phyloP scores from a whole-genome alignment of 2,797 vertebrate genomes.

The Agapornis canus region DNA sequence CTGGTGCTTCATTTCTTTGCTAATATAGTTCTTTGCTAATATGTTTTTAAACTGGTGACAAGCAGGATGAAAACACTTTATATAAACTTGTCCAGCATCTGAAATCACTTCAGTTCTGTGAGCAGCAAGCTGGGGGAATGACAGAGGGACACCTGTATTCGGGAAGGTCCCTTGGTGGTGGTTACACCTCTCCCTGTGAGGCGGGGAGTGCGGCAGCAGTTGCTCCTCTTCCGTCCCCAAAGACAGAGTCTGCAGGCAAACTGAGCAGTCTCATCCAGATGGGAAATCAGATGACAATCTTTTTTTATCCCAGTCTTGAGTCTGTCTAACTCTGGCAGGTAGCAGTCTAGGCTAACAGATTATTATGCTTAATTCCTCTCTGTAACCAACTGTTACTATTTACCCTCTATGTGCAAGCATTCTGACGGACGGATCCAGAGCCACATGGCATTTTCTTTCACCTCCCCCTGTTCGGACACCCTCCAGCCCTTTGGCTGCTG shows the following conservation, averaged over 20 bases:
- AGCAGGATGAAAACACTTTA: not conserved
- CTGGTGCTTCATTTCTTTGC: not conserved
- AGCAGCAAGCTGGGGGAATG: not conserved
- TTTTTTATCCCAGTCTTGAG: conserved; percentile 54
- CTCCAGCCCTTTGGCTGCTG: not conserved
- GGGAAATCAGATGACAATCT: conserved; percentile 54
- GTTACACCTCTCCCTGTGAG: accelerated
- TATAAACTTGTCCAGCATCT: not conserved
- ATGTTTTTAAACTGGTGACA: not conserved
- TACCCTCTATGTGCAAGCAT: not conserved
- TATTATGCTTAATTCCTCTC: conserved; percentile 59
- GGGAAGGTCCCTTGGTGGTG: accelerated
- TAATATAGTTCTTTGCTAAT: not conserved
- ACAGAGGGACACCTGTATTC: not conserved
- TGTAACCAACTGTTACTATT: conserved; percentile 31
- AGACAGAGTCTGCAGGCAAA: not conserved
- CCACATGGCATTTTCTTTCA: not conserved
- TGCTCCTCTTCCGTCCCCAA: not conserved
- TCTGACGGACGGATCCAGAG: not conserved
- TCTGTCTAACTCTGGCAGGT: conserved; percentile 58
- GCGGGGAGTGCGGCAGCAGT: not conserved
- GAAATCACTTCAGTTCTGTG: not conserved
- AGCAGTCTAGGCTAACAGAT: conserved; percentile 49
- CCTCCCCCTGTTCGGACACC: accelerated
- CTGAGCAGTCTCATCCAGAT: conserved; percentile 59